Conservation (phyloP, 2,888 invertebrate genomes). For the Arge pagana region DNA sequence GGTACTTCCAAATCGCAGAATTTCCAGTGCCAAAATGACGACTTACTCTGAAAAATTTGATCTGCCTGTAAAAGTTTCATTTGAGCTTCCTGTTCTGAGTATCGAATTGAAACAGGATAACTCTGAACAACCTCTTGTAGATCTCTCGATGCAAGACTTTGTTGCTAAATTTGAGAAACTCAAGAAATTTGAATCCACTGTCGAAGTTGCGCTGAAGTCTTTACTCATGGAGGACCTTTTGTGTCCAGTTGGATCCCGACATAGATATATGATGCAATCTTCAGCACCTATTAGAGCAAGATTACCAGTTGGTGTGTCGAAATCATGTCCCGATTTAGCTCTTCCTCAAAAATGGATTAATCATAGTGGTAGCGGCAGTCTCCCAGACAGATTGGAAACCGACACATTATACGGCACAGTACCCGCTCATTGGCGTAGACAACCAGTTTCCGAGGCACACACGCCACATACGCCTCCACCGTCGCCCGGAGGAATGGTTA, state of each 20-base stretch:
- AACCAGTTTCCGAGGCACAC: conserved; percentile 39
- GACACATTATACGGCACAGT: conserved; percentile 51
- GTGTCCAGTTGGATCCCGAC: conserved; percentile 76
- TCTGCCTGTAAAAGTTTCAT: conserved; percentile 62
- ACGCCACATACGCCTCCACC: conserved; percentile 54
- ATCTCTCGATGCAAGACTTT: conserved; percentile 84
- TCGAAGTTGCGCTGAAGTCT: conserved; percentile 81
- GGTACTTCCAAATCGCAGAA: conserved; percentile 48
- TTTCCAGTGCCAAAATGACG: conserved; percentile 34
- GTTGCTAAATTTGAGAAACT: conserved; percentile 73
- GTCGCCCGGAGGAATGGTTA: conserved; percentile 48
- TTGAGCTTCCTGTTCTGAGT: conserved; percentile 75
- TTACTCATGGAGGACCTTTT: conserved; percentile 90
- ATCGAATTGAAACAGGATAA: conserved; percentile 76
- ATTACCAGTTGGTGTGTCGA: conserved; percentile 60
- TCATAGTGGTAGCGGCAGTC: conserved; percentile 43
- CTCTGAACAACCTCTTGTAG: conserved; percentile 80
- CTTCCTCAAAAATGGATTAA: conserved; percentile 41
- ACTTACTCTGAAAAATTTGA: conserved; percentile 49
- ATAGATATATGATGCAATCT: conserved; percentile 84
- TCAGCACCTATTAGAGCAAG: conserved; percentile 55
- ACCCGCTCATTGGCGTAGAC: conserved; percentile 51
- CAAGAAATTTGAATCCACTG: conserved; percentile 71
- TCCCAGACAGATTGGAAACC: conserved; percentile 51
- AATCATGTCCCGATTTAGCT: conserved; percentile 79